Evolutionary conservation across 2,888 invertebrate genomes (phyloP), one percentile per base, ranked within the genome.

Genomic region (Pimpla rufipes): DNA sequence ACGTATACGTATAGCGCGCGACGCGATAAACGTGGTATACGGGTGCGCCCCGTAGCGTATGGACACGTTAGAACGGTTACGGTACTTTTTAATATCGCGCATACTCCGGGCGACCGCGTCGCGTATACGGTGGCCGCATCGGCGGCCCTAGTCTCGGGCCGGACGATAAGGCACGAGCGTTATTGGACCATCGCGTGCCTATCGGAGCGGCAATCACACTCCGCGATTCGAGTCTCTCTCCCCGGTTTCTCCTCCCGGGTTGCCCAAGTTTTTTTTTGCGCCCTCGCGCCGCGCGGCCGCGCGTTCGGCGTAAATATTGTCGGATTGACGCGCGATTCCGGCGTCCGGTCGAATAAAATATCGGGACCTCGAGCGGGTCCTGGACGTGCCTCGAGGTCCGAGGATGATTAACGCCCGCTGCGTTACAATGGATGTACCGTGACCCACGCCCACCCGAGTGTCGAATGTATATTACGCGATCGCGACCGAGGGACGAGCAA

Each of bases 131-230:
- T 52, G 52, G 40, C 66, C 55, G 76, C 50, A 21, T 2, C 5
- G 29, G 29, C 5, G 29, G 18, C 66, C 45, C 76, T 64, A 23
- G 55, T 52, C 66, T 40, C 21, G 42, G n/a, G 42, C 50, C 70
- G 40, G 70, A 57, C 85, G 89, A 90, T 90, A 90, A 90, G 89
- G 87, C 88, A 88, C 87, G 89, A 87, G 87, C 87, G 87, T 88
- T 88, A 88, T 89, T 88, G 88, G 89, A 84, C 85, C 87, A 86
- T 88, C 87, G 87, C 78, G 81, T 74, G 83, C 75, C 77, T 85
- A 86, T 87, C 86, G 74, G 42, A 57, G 62, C 57, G 77, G 52
- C 85, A 71, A 85, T 85, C 85, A 52, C 57, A 52, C 70, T 59
- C 57, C 23, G 74, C 79, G 81, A 79, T 78, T 68, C 42, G 37